Percentiles rank a stretch among this genome's conserved stretches.
Conservation (phyloP, 2,888 invertebrate genomes). For the Epinotia demarniana region DNA sequence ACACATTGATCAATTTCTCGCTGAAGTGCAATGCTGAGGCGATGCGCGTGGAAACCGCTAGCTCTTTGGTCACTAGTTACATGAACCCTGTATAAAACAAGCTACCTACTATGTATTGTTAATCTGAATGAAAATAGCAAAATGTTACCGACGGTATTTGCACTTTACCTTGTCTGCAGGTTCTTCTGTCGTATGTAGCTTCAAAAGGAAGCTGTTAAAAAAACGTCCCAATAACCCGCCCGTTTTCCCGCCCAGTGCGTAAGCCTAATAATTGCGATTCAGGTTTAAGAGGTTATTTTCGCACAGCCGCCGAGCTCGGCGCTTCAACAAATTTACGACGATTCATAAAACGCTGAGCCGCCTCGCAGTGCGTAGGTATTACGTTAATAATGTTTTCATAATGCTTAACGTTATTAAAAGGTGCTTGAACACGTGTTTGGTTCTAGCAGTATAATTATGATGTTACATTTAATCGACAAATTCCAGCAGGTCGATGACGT, state of each 20-base stretch:
- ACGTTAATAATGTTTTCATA: constrained; percentile 38
- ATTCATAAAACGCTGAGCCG: constrained; percentile 44
- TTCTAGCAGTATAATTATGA: background rate
- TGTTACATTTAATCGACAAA: no score
- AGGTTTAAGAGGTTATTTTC: constrained; percentile 44
- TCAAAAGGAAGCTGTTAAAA: background rate
- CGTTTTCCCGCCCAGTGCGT: constrained; percentile 16
- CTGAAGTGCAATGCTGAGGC: no score
- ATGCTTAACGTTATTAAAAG: constrained; percentile 32
- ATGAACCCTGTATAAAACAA: no score
- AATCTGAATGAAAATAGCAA: no score
- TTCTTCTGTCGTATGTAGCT: no score
- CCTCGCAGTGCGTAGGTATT: constrained; percentile 37
- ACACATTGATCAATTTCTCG: no score
- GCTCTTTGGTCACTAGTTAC: no score
- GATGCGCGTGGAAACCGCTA: no score
- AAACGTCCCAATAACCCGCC: background rate
- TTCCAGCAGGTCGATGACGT: no score
- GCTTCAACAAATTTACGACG: constrained; percentile 40
- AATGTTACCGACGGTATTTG: no score
- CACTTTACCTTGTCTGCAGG: no score
- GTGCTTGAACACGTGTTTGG: constrained; percentile 1
- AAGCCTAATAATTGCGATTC: constrained; percentile 42
- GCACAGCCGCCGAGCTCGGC: constrained; percentile 35
- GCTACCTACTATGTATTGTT: no score